Base-by-base conservation (phyloP, 1,140 invertebrate genomes). In the Berghia stephanieae region DNA sequence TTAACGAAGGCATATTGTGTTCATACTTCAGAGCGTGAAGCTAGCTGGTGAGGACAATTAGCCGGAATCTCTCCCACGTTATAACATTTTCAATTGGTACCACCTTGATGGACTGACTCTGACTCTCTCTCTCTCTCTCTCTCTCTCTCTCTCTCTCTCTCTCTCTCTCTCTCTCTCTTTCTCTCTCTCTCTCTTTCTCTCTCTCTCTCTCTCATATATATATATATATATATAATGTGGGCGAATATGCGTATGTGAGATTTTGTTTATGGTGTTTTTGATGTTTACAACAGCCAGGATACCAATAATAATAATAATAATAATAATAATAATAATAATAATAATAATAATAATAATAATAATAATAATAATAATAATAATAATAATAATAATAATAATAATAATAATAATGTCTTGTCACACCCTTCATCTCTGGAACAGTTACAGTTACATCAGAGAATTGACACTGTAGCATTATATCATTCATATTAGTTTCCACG, bases 91-190 rank as follows among this genome's bases (percentile, higher is more conserved):
- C n/a, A n/a, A n/a, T n/a, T n/a, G n/a, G n/a, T n/a, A n/a, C n/a
- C n/a, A n/a, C n/a, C n/a, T 60, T 6, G n/a, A 21, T 24, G 55
- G 5, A 60, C 5, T 24, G n/a, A 5, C 6, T 5, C 69, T 13
- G 4, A 71, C 24, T 5, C 42, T 4, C 42, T 71, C 69, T 71
- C 42, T n/a, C 42, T 71, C 40, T 71, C 18, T 46, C 42, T 71
- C 69, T 71, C 42, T 42, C 18, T 71, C 40, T 43, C 42, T 46
- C 42, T 43, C 69, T 71, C 42, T 42, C 18, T 63, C 57, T 63
- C 10, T 63, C 57, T 63, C 57, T 63, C 57, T 63, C 57, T 63
- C 57, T 63, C 57, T 63, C 57, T 63, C 57, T 63, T 31, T 63
- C 57, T 63, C 57, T 63, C 57, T 63, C 57, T 63, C 8, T 63